Conservation (phyloP, 1,140 invertebrate genomes). For the Drosophila bifasciata region DNA sequence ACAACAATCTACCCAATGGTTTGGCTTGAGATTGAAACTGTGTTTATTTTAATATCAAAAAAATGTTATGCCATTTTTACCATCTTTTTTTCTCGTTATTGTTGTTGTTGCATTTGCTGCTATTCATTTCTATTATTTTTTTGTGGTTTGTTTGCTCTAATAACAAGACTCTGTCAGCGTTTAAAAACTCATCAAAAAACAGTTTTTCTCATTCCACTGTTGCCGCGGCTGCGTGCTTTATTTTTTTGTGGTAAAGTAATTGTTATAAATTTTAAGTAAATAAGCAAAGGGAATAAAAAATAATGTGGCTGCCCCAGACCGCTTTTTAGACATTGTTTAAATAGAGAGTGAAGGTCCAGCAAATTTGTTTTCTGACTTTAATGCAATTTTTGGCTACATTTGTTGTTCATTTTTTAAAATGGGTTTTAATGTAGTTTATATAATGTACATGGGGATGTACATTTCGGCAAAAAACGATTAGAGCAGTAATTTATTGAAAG, state of each 20-base stretch:
- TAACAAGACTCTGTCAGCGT: slow-evolving; percentile 60
- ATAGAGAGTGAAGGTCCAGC: slow-evolving; percentile 27
- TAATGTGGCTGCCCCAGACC: slow-evolving; percentile 6
- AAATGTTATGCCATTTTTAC: slow-evolving; percentile 72
- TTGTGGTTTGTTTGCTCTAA: slow-evolving; percentile 53
- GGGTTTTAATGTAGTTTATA: slow-evolving; percentile 7
- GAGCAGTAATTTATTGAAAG: no score
- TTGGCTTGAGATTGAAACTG: slow-evolving; percentile 36
- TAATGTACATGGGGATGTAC: no score
- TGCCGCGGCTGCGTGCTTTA: slow-evolving; percentile 13
- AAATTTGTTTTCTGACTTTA: slow-evolving; percentile 41
- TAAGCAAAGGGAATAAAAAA: slow-evolving; percentile 38
- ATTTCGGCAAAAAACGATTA: no score
- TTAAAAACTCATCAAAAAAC: slow-evolving; percentile 68
- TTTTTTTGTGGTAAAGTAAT: slow-evolving; percentile 62
- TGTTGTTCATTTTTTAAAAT: slow-evolving; percentile 17
- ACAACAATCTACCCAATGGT: slow-evolving; percentile 15
- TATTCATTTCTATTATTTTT: slow-evolving; percentile 51
- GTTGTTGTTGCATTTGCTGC: slow-evolving; percentile 31
- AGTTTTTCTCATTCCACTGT: slow-evolving; percentile 35
- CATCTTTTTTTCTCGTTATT: slow-evolving; percentile 30
- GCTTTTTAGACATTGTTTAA: slow-evolving; percentile 48
- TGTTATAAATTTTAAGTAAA: slow-evolving; percentile 66
- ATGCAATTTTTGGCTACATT: slow-evolving; percentile 31
- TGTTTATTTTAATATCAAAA: slow-evolving; percentile 74